Evolutionary conservation across 2,113 vertebrate genomes (phyloP), one percentile per base, ranked within the genome.

Genomic region (Abramis brama): DNA sequence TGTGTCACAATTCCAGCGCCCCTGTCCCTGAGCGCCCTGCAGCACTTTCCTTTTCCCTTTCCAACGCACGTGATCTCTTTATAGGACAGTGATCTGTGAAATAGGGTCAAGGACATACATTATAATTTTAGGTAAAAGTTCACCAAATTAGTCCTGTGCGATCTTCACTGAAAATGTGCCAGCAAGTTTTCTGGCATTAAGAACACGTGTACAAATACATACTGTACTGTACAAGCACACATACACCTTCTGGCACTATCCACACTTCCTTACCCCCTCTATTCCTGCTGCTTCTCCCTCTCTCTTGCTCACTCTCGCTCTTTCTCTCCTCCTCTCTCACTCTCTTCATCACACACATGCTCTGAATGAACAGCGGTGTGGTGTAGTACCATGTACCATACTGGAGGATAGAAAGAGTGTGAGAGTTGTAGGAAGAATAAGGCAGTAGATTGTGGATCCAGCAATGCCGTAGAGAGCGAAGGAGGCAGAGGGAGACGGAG

Each of bases 161-260:
- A n/a, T 68, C 79, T 30, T 68, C n/a, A 21, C 64, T 21, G 23
- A 83, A 73, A 73, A 73, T 36, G 7, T 57, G 30, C 47, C 25
- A 74, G 82, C 68, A 83, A 74, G 82, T 83, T 83, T 73, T 84
- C 80, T 88, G 87, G 84, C 80, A 74, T 60, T 66, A 52, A 30
- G 55, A 70, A 73, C 60, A 17, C 47, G 60, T 70, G 23, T 25
- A 45, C 60, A 39, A 62, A 86, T 75, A 81, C 81, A 77, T 77
- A 66, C 57, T 81, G 64, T 30, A 89, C 82, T 55, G 75, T 77
- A 55, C 75, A 79, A 60, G 59, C 89, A 87, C 85, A 90, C 87
- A 80, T 89, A 89, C 75, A 90, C 91, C 91, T 91, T 92, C 89
- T 93, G 92, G 91, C 79, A 90, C 57, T 79, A 79, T 76, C 82